These are phyloP conservation scores for Poeciliopsis retropinna DNA, from an alignment of 2,113 vertebrate genomes.

Conservation along the genomic window DNA sequence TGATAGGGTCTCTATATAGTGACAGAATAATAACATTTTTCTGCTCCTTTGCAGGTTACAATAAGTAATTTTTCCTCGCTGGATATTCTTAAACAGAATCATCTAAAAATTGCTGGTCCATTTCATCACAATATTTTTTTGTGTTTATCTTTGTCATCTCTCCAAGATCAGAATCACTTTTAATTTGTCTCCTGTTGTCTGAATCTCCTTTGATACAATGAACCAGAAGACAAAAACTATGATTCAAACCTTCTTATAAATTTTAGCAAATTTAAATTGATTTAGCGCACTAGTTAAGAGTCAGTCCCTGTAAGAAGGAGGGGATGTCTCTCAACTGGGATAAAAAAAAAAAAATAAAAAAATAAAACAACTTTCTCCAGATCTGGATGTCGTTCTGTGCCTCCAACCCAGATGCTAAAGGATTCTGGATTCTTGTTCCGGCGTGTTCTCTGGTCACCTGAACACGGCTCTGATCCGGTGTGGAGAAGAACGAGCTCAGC, in stretches of 20 bases:
- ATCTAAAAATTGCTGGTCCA: not conserved
- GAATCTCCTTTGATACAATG: constrained; percentile 5
- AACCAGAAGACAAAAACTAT: not conserved
- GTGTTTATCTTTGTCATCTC: not conserved
- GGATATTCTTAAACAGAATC: not conserved
- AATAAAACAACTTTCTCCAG: too few relatives aligned
- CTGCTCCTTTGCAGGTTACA: not conserved
- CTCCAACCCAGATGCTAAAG: too few relatives aligned
- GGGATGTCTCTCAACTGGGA: too few relatives aligned
- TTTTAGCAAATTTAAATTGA: not conserved
- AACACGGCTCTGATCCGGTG: too few relatives aligned
- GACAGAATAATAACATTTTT: too few relatives aligned
- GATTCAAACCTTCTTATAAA: constrained; percentile 9
- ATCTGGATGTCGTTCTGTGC: too few relatives aligned
- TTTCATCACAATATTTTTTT: not conserved
- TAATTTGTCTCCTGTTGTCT: not conserved
- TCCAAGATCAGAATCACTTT: not conserved
- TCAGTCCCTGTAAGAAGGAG: too few relatives aligned
- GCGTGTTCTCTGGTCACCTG: too few relatives aligned
- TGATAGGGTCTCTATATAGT: too few relatives aligned
- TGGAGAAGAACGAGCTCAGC: too few relatives aligned
- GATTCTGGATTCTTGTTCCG: too few relatives aligned
- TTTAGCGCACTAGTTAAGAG: not conserved
- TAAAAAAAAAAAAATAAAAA: too few relatives aligned
- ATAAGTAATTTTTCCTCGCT: not conserved